Evolutionary conservation across 30 jellyfish, hydroid and myxozoan genomes (phyloP).

Genomic region (Aurelia coerulea): DNA sequence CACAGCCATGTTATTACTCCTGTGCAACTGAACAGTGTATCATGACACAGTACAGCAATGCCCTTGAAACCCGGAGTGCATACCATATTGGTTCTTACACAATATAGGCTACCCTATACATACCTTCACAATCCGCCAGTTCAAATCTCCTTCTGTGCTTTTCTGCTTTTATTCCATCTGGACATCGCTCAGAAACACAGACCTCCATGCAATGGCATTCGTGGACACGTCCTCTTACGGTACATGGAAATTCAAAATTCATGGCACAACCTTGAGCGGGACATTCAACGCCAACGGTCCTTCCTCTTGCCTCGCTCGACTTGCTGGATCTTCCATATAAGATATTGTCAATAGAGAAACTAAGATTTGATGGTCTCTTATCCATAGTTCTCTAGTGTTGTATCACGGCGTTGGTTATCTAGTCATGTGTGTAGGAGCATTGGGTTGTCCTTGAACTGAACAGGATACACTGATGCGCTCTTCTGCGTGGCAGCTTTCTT

Average conservation of each 20-base stretch:
- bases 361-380: slow-evolving; percentile 20
- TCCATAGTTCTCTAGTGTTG: slow-evolving; percentile 11
- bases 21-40: too few species aligned
- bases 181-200: slow-evolving; percentile 32
- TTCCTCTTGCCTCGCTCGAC: slow-evolving; percentile 23
- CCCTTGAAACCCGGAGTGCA: too few species aligned
- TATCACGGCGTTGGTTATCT: neutral
- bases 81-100: too few species aligned
- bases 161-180: slow-evolving; percentile 6
- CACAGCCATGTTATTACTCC: too few species aligned
- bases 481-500: slow-evolving; percentile 28
- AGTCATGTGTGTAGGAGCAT: neutral
- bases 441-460: slow-evolving; percentile 1
- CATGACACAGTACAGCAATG: too few species aligned
- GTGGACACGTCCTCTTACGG: slow-evolving; percentile 34
- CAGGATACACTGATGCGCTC: neutral
- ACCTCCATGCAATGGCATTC: slow-evolving; percentile 17
- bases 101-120: neutral
- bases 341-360: slow-evolving; percentile 61
- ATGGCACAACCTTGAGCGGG: slow-evolving; percentile 1
- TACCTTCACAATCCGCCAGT: slow-evolving; percentile 21
- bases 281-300: neutral
- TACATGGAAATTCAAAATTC: slow-evolving; percentile 1
- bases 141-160: slow-evolving; percentile 38
- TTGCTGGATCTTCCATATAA: slow-evolving; percentile 50